A percentile compares a stretch with the other conserved stretches of the same genome.
phyloP scores from a whole-genome alignment of 2,113 vertebrate genomes.

The Dicentrarchus labrax region DNA sequence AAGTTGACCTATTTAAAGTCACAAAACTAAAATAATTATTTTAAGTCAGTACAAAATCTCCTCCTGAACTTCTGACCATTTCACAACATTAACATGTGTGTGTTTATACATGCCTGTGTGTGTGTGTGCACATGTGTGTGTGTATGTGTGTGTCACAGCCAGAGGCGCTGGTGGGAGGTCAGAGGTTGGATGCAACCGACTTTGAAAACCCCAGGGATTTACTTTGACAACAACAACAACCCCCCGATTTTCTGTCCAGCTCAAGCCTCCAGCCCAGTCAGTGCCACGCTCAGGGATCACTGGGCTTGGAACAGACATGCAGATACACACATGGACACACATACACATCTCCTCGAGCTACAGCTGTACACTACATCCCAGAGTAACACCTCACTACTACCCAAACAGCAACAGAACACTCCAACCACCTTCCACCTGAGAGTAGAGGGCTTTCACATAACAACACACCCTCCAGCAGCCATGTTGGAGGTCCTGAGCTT shows the following conservation, averaged over 20 bases:
- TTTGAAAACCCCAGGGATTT: constrained; percentile 56
- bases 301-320: constrained; percentile 34
- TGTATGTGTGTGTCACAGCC: constrained; percentile 20
- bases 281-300: constrained; percentile 50
- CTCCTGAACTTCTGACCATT: no score
- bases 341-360: constrained; percentile 33
- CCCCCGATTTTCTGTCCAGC: constrained; percentile 26
- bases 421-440: constrained; percentile 6
- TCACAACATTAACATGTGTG: neutral
- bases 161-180: constrained; percentile 37
- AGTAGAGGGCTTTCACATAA: neutral
- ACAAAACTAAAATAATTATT: no score
- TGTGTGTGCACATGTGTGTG: no score
- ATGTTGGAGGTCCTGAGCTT: neutral
- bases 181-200: constrained; percentile 47
- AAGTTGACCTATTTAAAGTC: no score
- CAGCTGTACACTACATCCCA: constrained; percentile 28
- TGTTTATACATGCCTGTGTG: neutral
- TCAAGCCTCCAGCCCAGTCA: constrained; percentile 44
- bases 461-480: neutral
- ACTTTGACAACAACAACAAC: constrained; percentile 47
- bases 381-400: constrained; percentile 32
- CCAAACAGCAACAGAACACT: constrained; percentile 12
- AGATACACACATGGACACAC: constrained; percentile 12
- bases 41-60: no score